Conservation (phyloP, 2,113 vertebrate species). For the Ictalurus punctatus region DNA sequence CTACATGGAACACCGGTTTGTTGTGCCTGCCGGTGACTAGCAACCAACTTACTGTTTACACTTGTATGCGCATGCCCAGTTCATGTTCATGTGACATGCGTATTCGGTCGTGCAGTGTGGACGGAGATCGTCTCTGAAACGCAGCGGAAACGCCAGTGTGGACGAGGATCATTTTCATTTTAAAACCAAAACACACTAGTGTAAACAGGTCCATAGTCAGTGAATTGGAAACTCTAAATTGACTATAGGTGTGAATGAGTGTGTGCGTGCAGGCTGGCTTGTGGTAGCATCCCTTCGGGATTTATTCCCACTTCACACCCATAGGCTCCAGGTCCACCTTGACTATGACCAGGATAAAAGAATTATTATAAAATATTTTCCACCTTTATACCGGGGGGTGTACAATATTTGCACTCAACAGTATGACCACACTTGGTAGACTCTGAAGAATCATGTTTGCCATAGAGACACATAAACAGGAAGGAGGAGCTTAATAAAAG, state of each 20-base stretch:
- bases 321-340: not conserved
- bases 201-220: not conserved
- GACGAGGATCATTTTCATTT: too few relatives aligned
- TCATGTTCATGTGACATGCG: too few relatives aligned
- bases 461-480: constrained; percentile 6
- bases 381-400: not conserved
- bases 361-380: not conserved
- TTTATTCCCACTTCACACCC: not conserved
- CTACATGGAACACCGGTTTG: too few relatives aligned
- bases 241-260: not conserved
- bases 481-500: constrained; percentile 33
- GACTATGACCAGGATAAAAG: not conserved
- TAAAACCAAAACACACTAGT: too few relatives aligned
- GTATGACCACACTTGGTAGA: not conserved
- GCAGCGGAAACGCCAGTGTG: too few relatives aligned
- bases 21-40: too few relatives aligned
- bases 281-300: too few relatives aligned
- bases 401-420: not conserved
- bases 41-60: too few relatives aligned
- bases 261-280: not conserved
- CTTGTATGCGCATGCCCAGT: too few relatives aligned
- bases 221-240: not conserved
- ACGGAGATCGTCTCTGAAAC: too few relatives aligned
- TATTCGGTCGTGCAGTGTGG: too few relatives aligned
- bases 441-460: not conserved